Conservation (phyloP, 1,140 invertebrate species). For the Drosophila repletoides region DNA sequence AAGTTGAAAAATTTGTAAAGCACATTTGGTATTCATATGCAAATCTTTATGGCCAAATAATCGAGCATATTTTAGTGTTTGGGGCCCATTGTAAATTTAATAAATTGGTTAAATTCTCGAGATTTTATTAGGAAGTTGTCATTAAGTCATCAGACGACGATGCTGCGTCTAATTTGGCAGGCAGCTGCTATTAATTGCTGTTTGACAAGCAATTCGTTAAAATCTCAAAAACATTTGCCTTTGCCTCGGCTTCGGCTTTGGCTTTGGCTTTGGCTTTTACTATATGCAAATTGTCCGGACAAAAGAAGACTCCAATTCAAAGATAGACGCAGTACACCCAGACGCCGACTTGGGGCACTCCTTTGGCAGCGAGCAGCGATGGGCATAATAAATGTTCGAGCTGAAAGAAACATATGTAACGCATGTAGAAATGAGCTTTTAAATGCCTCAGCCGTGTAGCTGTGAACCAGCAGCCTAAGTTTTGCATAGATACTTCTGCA, state of each 20-base stretch:
- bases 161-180: slow-evolving; percentile 58
- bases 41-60: slow-evolving; percentile 74
- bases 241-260: too few relatives aligned
- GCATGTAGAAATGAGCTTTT: slow-evolving; percentile 72
- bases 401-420: slow-evolving; percentile 67
- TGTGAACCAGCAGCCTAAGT: slow-evolving; percentile 21
- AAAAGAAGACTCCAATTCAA: slow-evolving; percentile 2
- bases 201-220: slow-evolving; percentile 72
- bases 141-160: slow-evolving; percentile 64
- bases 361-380: slow-evolving; percentile 43
- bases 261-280: too few relatives aligned
- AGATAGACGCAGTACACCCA: too few relatives aligned
- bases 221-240: slow-evolving; percentile 38
- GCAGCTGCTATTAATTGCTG: slow-evolving; percentile 68
- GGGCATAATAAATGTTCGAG: slow-evolving; percentile 70
- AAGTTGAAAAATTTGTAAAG: slow-evolving; percentile 34
- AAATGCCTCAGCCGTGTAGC: slow-evolving; percentile 49
- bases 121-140: slow-evolving; percentile 75
- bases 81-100: slow-evolving; percentile 47
- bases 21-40: slow-evolving; percentile 65
- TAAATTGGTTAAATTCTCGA: slow-evolving; percentile 70
- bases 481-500: slow-evolving; percentile 51
- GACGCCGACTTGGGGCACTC: slow-evolving; percentile 49
- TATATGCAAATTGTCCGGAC: slow-evolving; percentile 58
- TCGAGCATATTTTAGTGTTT: slow-evolving; percentile 52